Conservation (phyloP, 2,797 vertebrate species). For the Neomorphus geoffroyi region DNA sequence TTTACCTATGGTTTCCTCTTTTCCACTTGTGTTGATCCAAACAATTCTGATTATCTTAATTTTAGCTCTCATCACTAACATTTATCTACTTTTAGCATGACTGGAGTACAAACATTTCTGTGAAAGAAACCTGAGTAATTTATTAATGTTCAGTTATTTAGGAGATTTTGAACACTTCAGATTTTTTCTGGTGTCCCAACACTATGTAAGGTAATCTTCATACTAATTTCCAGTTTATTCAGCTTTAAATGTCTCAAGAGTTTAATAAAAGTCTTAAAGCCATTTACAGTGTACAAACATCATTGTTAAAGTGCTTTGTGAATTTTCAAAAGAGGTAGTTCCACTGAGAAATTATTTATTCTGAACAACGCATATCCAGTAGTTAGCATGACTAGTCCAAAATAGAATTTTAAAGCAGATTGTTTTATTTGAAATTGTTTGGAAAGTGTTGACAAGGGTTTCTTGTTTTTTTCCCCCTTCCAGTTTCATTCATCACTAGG, state of each 20-base stretch:
- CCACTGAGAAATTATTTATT: background rate
- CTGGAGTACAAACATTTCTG: background rate
- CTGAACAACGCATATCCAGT: background rate
- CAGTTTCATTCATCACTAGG: background rate
- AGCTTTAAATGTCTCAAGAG: background rate
- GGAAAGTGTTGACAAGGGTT: background rate
- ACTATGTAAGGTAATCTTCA: background rate
- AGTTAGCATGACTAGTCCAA: background rate
- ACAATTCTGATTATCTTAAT: background rate
- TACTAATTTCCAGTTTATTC: background rate
- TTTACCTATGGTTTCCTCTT: background rate
- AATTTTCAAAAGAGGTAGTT: background rate
- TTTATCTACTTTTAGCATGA: background rate
- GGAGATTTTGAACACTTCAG: background rate
- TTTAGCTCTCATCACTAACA: background rate
- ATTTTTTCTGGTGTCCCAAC: background rate
- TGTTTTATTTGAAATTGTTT: slow-evolving; percentile 3
- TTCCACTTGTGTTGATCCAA: background rate
- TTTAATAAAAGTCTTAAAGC: background rate
- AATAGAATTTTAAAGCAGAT: background rate
- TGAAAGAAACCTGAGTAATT: background rate
- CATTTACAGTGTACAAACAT: background rate
- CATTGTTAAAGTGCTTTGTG: background rate
- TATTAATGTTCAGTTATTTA: background rate
- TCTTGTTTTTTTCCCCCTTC: background rate